Evolutionary conservation across 1,140 invertebrate species (phyloP), one percentile per base, ranked within the genome.

Genomic region (Brachionus manjavacas): DNA sequence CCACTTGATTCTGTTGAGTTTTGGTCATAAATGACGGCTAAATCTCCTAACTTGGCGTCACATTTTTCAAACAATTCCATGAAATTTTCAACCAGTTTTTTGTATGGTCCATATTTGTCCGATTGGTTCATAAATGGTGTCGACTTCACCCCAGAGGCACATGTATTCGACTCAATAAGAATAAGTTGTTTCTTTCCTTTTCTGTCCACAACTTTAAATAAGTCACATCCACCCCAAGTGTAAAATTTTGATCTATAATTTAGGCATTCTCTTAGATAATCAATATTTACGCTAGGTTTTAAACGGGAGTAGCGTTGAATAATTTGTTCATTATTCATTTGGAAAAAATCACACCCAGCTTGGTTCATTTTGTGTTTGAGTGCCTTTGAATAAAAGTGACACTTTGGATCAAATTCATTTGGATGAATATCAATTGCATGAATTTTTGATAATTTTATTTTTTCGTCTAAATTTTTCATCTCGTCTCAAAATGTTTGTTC

Each of bases 21-120:
- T 79, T 79, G 46, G n/a, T 79, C 76, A 39, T 79, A 79, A 31
- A 60, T 35, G 31, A 79, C 76, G 7, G 46, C 46, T 4, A 79
- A 55, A 35, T 35, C 23, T 25, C 76, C 76, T 16, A 11, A 35
- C 12, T 23, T 55, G 16, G 14, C 3, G 49, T 79, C 76, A 31
- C 8, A 9, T 79, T 55, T 79, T 35, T 28, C 14, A 49, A 76
- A 49, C 20, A 49, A 14, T 49, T 49, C 20, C 25, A 49, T 25
- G 28, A 76, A 49, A 76, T 49, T 76, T 14, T 76, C 72, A 6
- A 76, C 43, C 31, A 79, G 20, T 11, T 55, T 55, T 35, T 43
- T 55, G 55, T 79, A 79, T 6, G 46, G n/a, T 9, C 49, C 46
- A 23, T 28, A 55, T n/a, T 79, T 55, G 39, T 79, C 39, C 12